Evolutionary conservation across 1,140 invertebrate genomes (phyloP), one percentile per base, ranked within the genome.

Genomic region (Diachasmimorpha longicaudata): DNA sequence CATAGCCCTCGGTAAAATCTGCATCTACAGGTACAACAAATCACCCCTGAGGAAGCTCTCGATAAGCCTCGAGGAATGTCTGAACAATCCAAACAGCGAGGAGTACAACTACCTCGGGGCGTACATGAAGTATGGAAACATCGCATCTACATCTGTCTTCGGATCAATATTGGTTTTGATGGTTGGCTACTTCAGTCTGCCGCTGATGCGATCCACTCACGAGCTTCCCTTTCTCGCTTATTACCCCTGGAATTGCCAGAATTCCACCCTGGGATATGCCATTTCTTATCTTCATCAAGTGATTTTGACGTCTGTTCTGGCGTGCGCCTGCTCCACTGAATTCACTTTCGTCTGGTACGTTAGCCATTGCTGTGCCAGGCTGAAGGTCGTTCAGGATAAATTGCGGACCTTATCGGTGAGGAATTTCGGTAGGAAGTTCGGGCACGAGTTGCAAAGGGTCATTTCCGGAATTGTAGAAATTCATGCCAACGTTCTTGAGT

Each of bases 1-100:
- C 42, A 74, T 70, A 44, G 73, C 76, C 5, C 74, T 77, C 42
- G 72, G 76, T 1, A 77, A 77, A 70, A 74, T 77, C 48, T 77
- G 76, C 63, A 70, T 77, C 14, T 77, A 77, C 46, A 48, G 76
- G 23, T 31, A 46, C 11, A 39, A 77, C n/a, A 68, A 70, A n/a
- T 9, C 8, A 0, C 11, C 37, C 0, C 25, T 77, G 11, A 72
- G 31, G 4, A 55, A 44, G 16, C 44, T 77, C 4, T 46, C 63
- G 2, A n/a, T 39, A 5, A 48, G 25, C n/a, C n/a, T 77, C 19
- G 72, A 77, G 37, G 36, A 39, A 16, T 77, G 67, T 48, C 8
- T 77, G 11, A 70, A 66, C 19, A 36, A 77, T 46, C 63, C 19
- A 63, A 55, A 52, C 19, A 25, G n/a, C 14, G 67, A 77, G 5